phyloP scores from a whole-genome alignment of 2,797 vertebrate genomes.

The Poeciliopsis infans region DNA sequence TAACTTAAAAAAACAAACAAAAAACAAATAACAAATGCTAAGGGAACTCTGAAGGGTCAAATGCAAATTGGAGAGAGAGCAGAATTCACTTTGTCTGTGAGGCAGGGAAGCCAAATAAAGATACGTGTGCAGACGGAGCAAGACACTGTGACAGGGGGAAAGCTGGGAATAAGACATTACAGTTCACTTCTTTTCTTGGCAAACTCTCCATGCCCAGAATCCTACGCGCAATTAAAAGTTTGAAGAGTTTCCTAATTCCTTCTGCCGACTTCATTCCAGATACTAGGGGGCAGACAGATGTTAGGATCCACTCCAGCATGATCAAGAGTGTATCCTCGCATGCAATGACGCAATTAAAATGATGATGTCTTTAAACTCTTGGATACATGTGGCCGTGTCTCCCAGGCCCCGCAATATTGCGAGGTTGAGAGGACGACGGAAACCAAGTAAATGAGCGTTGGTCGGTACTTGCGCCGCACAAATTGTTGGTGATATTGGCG shows the following conservation, averaged over 20 bases:
- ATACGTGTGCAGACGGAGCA: neutral
- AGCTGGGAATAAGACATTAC: slow-evolving; percentile 4
- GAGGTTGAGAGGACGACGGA: neutral
- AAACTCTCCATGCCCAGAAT: neutral
- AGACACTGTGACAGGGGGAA: neutral
- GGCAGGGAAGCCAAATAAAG: neutral
- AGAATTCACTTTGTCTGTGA: neutral
- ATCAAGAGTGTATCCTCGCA: slow-evolving; percentile 37
- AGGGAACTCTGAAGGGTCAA: neutral
- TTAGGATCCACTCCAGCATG: slow-evolving; percentile 56
- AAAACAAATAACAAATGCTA: neutral
- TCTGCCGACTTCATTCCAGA: slow-evolving; percentile 49
- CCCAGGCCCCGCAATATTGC: slow-evolving; percentile 19
- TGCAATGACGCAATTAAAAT: slow-evolving; percentile 50
- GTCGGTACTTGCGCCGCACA: neutral
- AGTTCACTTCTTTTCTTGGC: slow-evolving; percentile 18
- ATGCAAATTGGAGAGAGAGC: neutral
- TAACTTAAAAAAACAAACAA: neutral
- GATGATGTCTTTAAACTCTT: slow-evolving; percentile 47
- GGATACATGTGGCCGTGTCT: slow-evolving; percentile 43
- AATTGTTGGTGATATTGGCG: neutral
- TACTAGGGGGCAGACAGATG: slow-evolving; percentile 63
- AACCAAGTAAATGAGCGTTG: neutral
- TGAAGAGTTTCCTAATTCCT: slow-evolving; percentile 62
- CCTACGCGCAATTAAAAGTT: slow-evolving; percentile 51